Evolutionary conservation across 37 sponge, comb jelly and placozoan genomes (phyloP), one percentile per base, ranked within the genome.

Genomic region (Aphrocallistes beatrix): DNA sequence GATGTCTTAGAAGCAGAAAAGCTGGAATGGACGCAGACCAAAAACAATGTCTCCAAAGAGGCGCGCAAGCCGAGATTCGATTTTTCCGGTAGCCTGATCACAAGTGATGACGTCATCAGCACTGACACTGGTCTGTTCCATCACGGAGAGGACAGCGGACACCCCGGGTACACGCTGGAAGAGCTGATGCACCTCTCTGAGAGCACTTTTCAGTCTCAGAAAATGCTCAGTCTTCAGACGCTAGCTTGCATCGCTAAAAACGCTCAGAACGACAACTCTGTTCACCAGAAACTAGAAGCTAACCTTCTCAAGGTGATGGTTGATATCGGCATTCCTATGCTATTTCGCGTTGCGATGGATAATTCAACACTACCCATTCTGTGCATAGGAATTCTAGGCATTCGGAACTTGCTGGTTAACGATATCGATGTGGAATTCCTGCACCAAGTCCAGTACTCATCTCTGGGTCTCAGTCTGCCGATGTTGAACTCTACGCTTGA

Each of bases 131-230:
- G 92, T 38, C 87, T 95, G 0, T 92, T 93, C 88, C 96, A 95
- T 88, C 96, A 95, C 87, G 96, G 96, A 1, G 90, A 91, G 30
- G 90, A 60, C 1, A 13, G 10, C 25, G 34, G 3, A 1, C 75
- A 30, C 34, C 75, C 96, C 82, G 96, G 96, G 36, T 95, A 95
- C 86, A 91, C 94, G 1, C 84, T 95, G 39, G 81, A 85, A 1
- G 96, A 95, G 81, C 86, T 95, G 42, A 23, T 91, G 37, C 51
- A 81, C 21, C 82, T 95, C 37, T 37, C 85, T 81, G 83, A 92
- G n/a, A 93, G 94, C 81, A 50, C 88, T 37, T 88, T 95, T 28
- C 85, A 85, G 0, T 94, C 93, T 50, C 96, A 95, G 84, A 87
- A 92, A 37, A 85, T 91, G 23, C 39, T 93, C 23, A 81, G 86